Evolutionary conservation across 2,113 vertebrate species (phyloP), one percentile per base, ranked within the genome.

Genomic region (Pedetes capensis): DNA sequence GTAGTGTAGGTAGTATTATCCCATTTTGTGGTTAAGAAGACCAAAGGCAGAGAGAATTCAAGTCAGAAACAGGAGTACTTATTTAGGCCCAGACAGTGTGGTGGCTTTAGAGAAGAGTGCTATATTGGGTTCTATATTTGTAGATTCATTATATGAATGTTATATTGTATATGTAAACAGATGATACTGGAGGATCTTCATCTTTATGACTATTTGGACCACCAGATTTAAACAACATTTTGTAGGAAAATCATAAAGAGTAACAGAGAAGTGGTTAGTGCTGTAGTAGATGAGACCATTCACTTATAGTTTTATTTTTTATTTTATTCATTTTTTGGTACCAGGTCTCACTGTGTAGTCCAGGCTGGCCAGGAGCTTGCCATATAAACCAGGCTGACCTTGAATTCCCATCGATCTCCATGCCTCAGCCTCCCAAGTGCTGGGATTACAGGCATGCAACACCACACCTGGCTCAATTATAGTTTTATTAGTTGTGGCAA

Each of bases 401-500:
- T n/a, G n/a, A n/a, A n/a, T n/a, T n/a, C n/a, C n/a, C n/a, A n/a
- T n/a, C n/a, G n/a, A n/a, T n/a, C n/a, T n/a, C n/a, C n/a, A n/a
- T n/a, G n/a, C n/a, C n/a, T n/a, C n/a, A n/a, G n/a, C n/a, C n/a
- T n/a, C n/a, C n/a, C n/a, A n/a, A n/a, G n/a, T n/a, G n/a, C n/a
- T n/a, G n/a, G n/a, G n/a, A n/a, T n/a, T n/a, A n/a, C n/a, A n/a
- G n/a, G n/a, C n/a, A n/a, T n/a, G n/a, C n/a, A n/a, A n/a, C n/a
- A n/a, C n/a, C n/a, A n/a, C n/a, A n/a, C n/a, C n/a, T n/a, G n/a
- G n/a, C n/a, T 96, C n/a, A 76, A 39, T 25, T 78, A 27, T 51
- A 39, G 66, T 80, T 92, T 89, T 92, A 61, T 91, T 96, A 83
- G 18, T 80, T 92, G 47, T 85, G 68, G 2, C 80, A 74, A 81